Percentiles rank a stretch among this genome's conserved stretches.
Evolutionary conservation across 2,888 invertebrate species (phyloP).

Genomic region (Campopleginae sp.): DNA sequence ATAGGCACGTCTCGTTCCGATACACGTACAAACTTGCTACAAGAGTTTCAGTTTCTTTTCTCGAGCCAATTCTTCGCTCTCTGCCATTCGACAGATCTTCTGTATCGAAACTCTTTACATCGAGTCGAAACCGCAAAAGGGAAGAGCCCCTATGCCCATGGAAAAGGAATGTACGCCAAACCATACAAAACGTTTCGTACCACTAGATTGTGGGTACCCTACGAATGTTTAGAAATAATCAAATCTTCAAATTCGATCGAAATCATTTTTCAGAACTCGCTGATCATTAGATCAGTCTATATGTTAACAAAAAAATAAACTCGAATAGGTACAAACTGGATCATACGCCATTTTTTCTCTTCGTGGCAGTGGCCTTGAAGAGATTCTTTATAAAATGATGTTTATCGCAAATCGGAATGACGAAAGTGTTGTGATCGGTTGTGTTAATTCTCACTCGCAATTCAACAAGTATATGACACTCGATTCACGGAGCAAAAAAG

Average conservation of each 20-base stretch:
- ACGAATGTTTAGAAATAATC: neutral
- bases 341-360: no score
- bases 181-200: neutral
- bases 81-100: neutral
- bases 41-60: slow-evolving; percentile 5
- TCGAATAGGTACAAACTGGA: no score
- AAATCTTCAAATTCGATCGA: neutral
- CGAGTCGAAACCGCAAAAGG: slow-evolving; percentile 9
- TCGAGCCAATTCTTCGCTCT: neutral
- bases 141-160: neutral
- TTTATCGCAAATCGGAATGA: neutral
- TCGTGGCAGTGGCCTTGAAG: no score
- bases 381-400: neutral
- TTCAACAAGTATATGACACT: neutral
- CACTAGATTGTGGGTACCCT: neutral
- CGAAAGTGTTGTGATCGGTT: neutral
- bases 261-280: neutral
- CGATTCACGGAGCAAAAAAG: neutral
- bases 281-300: no score
- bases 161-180: neutral
- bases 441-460: neutral
- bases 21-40: slow-evolving; percentile 44
- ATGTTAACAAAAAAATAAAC: no score
- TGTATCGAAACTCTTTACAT: neutral
- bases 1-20: slow-evolving; percentile 21